phyloP scores from a whole-genome alignment of 2,888 invertebrate species.

The Tyria jacobaeae region DNA sequence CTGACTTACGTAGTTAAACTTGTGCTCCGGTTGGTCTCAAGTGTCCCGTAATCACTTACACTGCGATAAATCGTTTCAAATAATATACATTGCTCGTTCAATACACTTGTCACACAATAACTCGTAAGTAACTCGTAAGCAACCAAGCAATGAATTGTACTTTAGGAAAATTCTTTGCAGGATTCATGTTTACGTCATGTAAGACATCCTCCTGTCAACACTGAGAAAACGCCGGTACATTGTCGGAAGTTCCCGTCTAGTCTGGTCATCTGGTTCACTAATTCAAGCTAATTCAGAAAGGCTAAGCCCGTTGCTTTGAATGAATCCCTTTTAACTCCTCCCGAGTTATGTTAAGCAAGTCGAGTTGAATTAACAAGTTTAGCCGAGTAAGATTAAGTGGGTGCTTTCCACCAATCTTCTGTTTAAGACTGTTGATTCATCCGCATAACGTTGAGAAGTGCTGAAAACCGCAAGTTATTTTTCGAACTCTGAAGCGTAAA shows the following conservation, averaged over 20 bases:
- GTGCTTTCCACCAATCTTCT: constrained; percentile 26
- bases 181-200: constrained; percentile 38
- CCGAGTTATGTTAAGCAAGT: constrained; percentile 48
- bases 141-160: constrained; percentile 40
- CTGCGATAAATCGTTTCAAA: constrained; percentile 15
- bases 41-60: constrained; percentile 29
- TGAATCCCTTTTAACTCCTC: constrained; percentile 32
- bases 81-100: constrained; percentile 49
- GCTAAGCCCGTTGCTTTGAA: constrained; percentile 44
- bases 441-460: constrained; percentile 10
- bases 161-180: constrained; percentile 25
- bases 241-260: constrained; percentile 57
- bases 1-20: constrained; percentile 61
- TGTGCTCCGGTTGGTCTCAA: constrained; percentile 35
- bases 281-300: constrained; percentile 66
- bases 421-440: constrained; percentile 31
- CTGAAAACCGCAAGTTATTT: constrained; percentile 12
- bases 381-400: constrained; percentile 32
- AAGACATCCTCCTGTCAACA: constrained; percentile 64
- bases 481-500: constrained; percentile 8
- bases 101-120: no score
- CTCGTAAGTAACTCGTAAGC: accelerated
- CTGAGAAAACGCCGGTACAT: constrained; percentile 59
- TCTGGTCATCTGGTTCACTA: constrained; percentile 71
- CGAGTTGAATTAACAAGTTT: constrained; percentile 48